Conservation (phyloP, 2,113 vertebrate species). For the Crotalus viridis region DNA sequence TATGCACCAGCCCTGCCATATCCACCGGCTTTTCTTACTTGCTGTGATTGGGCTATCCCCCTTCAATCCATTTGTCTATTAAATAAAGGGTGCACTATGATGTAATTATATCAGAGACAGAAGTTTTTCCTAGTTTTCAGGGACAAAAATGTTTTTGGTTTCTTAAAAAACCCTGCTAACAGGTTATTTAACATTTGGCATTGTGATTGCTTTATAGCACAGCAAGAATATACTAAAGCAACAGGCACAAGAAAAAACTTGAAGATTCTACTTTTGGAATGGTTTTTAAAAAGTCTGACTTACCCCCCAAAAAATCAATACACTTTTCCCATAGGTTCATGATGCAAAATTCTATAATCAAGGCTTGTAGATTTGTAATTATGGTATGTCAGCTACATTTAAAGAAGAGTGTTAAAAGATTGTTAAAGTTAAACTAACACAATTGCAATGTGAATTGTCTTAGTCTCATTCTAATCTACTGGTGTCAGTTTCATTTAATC, state of each 20-base stretch:
- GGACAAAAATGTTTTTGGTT: background rate
- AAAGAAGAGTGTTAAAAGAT: conserved; percentile 89
- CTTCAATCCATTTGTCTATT: background rate
- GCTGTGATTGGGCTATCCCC: background rate
- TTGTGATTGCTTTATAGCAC: background rate
- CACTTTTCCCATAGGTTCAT: conserved; percentile 76
- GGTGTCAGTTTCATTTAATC: conserved; percentile 93
- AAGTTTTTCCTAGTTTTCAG: background rate
- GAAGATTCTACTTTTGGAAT: conserved; percentile 64
- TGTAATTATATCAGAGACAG: background rate
- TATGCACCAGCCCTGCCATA: background rate
- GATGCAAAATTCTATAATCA: conserved; percentile 85
- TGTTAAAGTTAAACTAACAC: conserved; percentile 91
- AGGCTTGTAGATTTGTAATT: conserved; percentile 85
- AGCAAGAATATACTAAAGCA: conserved; percentile 19
- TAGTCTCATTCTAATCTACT: conserved; percentile 94
- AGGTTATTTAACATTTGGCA: background rate
- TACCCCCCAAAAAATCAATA: conserved; percentile 73
- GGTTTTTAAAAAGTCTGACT: conserved; percentile 61
- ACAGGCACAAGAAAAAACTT: conserved; percentile 54
- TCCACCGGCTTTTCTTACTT: background rate
- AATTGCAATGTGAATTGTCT: conserved; percentile 96
- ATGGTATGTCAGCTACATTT: conserved; percentile 89
- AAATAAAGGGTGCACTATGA: background rate
- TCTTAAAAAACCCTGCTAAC: background rate